Evolutionary conservation across 2,797 vertebrate species (phyloP).

Genomic region (Sebastes jordani): DNA sequence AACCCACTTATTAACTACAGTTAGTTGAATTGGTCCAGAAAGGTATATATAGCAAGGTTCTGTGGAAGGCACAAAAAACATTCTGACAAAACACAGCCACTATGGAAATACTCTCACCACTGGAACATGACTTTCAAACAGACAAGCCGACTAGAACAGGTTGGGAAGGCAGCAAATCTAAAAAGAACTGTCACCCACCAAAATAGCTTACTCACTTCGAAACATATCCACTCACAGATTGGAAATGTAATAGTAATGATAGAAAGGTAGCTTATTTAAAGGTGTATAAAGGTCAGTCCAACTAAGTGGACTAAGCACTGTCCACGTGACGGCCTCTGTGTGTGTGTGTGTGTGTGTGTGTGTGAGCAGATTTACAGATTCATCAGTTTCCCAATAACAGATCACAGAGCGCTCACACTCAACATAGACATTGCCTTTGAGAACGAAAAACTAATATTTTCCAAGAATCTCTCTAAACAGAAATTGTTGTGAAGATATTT

Average conservation of each 20-base stretch:
- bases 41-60: background rate
- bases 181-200: background rate
- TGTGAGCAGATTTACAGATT: background rate
- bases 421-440: slow-evolving; percentile 28
- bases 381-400: slow-evolving; percentile 8
- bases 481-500: background rate
- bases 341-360: background rate
- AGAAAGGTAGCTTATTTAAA: no score
- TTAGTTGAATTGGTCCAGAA: background rate
- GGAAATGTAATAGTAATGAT: no score
- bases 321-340: background rate
- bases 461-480: background rate
- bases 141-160: background rate
- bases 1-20: background rate
- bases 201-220: background rate
- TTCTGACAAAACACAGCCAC: background rate
- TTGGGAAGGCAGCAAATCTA: background rate
- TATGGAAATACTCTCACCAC: background rate
- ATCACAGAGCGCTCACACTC: background rate
- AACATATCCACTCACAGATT: background rate
- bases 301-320: no score
- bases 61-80: background rate
- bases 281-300: no score
- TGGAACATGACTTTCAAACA: background rate
- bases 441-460: background rate